A percentile compares a stretch with the other conserved stretches of the same genome.
phyloP scores from a whole-genome alignment of 2,888 invertebrate genomes.

The Chydorus sphaericus region DNA sequence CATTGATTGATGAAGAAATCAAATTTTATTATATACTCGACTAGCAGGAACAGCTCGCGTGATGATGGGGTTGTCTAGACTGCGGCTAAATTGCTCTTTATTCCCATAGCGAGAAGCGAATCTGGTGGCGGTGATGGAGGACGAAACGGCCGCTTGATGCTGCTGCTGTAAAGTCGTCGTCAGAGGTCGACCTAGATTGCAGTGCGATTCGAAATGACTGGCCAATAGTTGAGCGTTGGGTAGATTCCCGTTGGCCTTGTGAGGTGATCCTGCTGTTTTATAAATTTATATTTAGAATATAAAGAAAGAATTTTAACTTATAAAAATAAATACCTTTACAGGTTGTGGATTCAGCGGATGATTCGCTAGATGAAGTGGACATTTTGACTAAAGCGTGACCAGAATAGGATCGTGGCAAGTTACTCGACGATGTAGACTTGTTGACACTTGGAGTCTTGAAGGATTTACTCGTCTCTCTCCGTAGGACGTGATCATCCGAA shows the following conservation, averaged over 20 bases:
- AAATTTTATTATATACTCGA: neutral
- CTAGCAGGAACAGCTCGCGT: conserved; percentile 5
- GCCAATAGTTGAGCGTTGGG: neutral
- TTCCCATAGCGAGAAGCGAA: neutral
- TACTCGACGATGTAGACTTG: neutral
- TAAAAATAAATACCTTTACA: neutral
- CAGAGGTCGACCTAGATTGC: neutral
- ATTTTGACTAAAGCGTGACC: conserved; percentile 6
- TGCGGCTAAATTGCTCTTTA: conserved; percentile 9
- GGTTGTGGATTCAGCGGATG: neutral
- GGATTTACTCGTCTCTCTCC: neutral
- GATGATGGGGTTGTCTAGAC: conserved; percentile 15
- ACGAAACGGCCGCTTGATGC: neutral
- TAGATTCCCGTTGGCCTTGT: neutral
- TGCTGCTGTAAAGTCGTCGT: neutral
- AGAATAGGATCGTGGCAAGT: conserved; percentile 3
- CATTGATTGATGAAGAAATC: neutral
- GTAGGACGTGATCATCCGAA: neutral
- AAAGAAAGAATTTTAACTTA: neutral
- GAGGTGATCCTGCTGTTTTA: neutral
- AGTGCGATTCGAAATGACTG: neutral
- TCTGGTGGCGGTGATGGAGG: neutral
- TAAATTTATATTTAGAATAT: neutral
- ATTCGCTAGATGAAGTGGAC: neutral
- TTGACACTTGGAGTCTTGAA: neutral